These are phyloP conservation scores for Chrysolophus pictus DNA, from an alignment of 2,797 vertebrate genomes.

Conservation along the genomic window DNA sequence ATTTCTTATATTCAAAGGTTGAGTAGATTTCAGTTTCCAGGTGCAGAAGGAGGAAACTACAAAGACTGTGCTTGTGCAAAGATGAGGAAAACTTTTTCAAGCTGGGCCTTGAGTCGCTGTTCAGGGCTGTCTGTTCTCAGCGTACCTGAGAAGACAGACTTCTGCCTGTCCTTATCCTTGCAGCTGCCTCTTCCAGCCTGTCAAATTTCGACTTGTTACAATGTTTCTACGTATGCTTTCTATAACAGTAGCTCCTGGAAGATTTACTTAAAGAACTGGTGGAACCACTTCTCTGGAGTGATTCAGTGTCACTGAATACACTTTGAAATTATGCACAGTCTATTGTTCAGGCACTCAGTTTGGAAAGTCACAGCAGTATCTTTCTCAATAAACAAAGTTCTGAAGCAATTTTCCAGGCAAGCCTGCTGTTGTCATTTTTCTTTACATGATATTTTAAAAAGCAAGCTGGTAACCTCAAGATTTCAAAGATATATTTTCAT, in stretches of 20 bases:
- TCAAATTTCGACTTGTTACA: neutral
- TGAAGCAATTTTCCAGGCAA: neutral
- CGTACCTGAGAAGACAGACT: neutral
- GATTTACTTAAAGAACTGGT: neutral
- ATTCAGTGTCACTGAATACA: conserved; percentile 36
- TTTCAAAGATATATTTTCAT: neutral
- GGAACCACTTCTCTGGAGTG: conserved; percentile 33
- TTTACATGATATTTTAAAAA: neutral
- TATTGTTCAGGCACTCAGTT: conserved; percentile 21
- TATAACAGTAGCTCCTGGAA: neutral
- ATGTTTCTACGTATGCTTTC: neutral
- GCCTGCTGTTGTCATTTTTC: neutral
- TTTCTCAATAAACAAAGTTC: neutral
- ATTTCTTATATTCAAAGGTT: neutral
- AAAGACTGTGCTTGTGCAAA: neutral
- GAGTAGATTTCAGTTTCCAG: neutral
- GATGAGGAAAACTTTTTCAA: neutral
- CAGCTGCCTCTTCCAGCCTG: neutral
- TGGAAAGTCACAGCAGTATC: neutral
- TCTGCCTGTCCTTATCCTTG: neutral
- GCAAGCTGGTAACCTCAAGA: neutral
- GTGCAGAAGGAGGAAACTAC: neutral
- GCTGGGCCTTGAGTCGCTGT: neutral
- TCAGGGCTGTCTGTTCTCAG: neutral
- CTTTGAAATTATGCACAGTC: neutral